A percentile compares a stretch with the other conserved stretches of the same genome.
Conservation (phyloP, 2,113 vertebrate genomes). For the Rhinichthys klamathensis region DNA sequence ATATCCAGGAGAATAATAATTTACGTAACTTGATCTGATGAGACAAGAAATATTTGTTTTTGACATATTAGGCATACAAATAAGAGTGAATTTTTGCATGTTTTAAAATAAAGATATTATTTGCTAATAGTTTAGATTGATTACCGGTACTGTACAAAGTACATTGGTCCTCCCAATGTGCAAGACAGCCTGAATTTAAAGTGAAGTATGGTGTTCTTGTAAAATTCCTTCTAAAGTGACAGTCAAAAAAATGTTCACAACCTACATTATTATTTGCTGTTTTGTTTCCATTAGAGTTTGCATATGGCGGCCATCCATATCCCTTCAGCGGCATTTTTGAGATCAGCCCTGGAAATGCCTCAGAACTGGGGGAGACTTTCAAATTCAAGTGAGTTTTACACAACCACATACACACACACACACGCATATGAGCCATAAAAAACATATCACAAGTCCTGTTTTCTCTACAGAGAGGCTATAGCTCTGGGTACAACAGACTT, state of each 20-base stretch:
- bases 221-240: neutral
- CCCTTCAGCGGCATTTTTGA: conserved; percentile 96
- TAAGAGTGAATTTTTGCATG: too few relatives aligned
- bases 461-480: conserved; percentile 83
- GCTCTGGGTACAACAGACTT: conserved; percentile 90
- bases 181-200: too few relatives aligned
- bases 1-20: too few relatives aligned
- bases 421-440: neutral
- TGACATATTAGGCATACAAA: too few relatives aligned
- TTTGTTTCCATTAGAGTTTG: conserved; percentile 83
- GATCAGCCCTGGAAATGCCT: conserved; percentile 88
- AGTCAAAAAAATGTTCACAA: neutral
- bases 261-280: conserved; percentile 7
- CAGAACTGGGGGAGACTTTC: conserved; percentile 92
- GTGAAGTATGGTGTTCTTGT: too few relatives aligned
- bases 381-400: conserved; percentile 88
- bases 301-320: conserved; percentile 93
- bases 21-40: too few relatives aligned
- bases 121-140: too few relatives aligned
- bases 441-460: neutral
- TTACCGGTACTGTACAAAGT: too few relatives aligned
- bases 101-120: too few relatives aligned
- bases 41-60: too few relatives aligned
- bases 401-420: neutral
- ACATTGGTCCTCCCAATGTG: too few relatives aligned